A percentile compares a stretch with the other conserved stretches of the same genome.
Evolutionary conservation across 2,113 vertebrate species (phyloP).

Genomic region (Mola mola): DNA sequence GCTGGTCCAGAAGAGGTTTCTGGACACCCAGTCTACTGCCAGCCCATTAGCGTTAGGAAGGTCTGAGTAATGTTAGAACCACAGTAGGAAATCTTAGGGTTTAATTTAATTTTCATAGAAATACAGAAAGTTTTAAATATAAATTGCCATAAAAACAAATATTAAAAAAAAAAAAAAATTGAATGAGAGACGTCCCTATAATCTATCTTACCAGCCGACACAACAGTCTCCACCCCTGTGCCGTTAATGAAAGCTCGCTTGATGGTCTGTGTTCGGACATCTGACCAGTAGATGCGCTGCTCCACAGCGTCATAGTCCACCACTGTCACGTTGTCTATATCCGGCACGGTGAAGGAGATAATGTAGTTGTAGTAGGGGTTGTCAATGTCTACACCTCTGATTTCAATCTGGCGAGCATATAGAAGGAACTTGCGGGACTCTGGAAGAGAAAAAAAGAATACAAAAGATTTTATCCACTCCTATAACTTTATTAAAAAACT

Average conservation of each 20-base stretch:
- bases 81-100: background rate
- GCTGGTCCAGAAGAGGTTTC: slow-evolving; percentile 98
- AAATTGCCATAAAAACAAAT: background rate
- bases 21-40: slow-evolving; percentile 97
- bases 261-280: slow-evolving; percentile 96
- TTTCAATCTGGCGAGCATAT: slow-evolving; percentile 97
- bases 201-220: slow-evolving; percentile 74
- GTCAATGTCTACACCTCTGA: slow-evolving; percentile 94
- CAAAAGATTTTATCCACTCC: background rate
- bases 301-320: slow-evolving; percentile 94
- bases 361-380: slow-evolving; percentile 99
- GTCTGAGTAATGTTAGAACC: slow-evolving; percentile 77
- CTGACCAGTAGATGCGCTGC: slow-evolving; percentile 97
- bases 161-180: background rate
- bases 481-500: no score
- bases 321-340: slow-evolving; percentile 95
- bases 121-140: background rate
- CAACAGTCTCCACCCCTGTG: slow-evolving; percentile 94
- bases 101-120: background rate
- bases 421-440: slow-evolving; percentile 96
- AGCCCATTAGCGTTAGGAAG: slow-evolving; percentile 93
- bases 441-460: slow-evolving; percentile 48
- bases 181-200: rapidly evolving
- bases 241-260: slow-evolving; percentile 98
- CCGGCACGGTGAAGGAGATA: slow-evolving; percentile 98